phyloP scores from a whole-genome alignment of 2,797 vertebrate genomes.

The Ambastaia sidthimunki region DNA sequence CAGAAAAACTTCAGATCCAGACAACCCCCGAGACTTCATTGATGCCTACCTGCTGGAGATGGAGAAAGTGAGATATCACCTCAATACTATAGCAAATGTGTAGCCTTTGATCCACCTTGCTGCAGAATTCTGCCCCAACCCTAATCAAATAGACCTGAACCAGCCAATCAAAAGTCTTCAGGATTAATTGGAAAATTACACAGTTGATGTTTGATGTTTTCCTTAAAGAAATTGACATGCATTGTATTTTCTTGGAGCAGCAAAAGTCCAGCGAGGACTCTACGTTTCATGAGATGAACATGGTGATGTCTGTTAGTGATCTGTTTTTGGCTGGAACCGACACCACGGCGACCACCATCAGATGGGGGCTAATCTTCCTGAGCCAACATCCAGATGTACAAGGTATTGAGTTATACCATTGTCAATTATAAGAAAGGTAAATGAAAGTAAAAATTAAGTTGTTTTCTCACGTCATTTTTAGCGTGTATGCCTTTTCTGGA shows the following conservation, averaged over 20 bases:
- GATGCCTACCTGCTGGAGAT: constrained; percentile 65
- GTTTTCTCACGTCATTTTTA: too few relatives aligned
- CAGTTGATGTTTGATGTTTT: too few relatives aligned
- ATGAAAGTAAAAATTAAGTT: too few relatives aligned
- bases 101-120: too few relatives aligned
- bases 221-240: too few relatives aligned
- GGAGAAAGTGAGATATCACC: constrained; percentile 9
- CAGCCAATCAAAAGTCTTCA: too few relatives aligned
- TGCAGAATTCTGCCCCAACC: too few relatives aligned
- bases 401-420: constrained; percentile 23
- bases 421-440: neutral
- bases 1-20: constrained; percentile 54
- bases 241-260: too few relatives aligned
- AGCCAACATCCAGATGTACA: constrained; percentile 58
- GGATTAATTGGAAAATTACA: too few relatives aligned
- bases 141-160: too few relatives aligned
- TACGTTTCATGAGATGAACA: constrained; percentile 55
- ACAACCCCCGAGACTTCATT: constrained; percentile 61
- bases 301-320: constrained; percentile 50
- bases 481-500: too few relatives aligned
- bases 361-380: constrained; percentile 61
- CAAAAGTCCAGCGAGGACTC: constrained; percentile 39
- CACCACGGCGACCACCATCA: constrained; percentile 59
- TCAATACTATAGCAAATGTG: too few relatives aligned
- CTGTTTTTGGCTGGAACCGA: constrained; percentile 61